A percentile compares a stretch with the other conserved stretches of the same genome.
These are phyloP conservation scores for Danionella cerebrum DNA, from an alignment of 2,113 vertebrate genomes.

Conservation along the genomic window DNA sequence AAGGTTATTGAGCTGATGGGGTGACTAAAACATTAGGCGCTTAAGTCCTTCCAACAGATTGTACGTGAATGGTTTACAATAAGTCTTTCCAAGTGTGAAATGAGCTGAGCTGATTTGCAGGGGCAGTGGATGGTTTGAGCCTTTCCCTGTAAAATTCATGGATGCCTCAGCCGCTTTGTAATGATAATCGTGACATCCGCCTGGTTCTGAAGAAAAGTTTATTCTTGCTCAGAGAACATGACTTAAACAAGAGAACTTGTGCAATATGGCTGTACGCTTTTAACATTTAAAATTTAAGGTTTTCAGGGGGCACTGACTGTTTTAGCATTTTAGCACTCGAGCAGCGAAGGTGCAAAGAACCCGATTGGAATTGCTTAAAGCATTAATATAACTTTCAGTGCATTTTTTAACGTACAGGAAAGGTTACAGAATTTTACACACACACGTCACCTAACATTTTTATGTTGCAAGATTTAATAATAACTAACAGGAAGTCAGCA, in stretches of 20 bases:
- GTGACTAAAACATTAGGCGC: not conserved
- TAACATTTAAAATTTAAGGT: not conserved
- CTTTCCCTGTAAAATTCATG: slow-evolving; percentile 15
- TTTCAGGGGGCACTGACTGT: too few relatives aligned
- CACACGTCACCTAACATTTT: too few relatives aligned
- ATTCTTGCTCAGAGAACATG: not conserved
- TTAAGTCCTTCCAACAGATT: slow-evolving; percentile 2
- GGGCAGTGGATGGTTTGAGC: slow-evolving; percentile 19
- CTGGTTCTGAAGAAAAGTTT: slow-evolving; percentile 14
- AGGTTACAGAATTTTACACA: too few relatives aligned
- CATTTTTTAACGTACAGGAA: too few relatives aligned
- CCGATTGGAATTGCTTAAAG: too few relatives aligned
- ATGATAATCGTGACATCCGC: slow-evolving; percentile 16
- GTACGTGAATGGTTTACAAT: slow-evolving; percentile 13
- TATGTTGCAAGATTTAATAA: too few relatives aligned
- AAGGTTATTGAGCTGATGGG: slow-evolving; percentile 15
- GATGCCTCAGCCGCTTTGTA: slow-evolving; percentile 13
- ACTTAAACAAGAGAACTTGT: not conserved
- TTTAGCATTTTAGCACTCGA: too few relatives aligned
- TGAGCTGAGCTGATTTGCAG: slow-evolving; percentile 16
- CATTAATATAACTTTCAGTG: too few relatives aligned
- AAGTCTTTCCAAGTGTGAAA: slow-evolving; percentile 11
- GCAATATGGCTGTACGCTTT: not conserved
- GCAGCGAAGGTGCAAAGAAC: too few relatives aligned
- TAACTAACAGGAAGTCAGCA: too few relatives aligned